Percentiles rank a stretch among this genome's conserved stretches.
Conservation (phyloP, 64 coral and sea anemone species). For the Pocillopora verrucosa region DNA sequence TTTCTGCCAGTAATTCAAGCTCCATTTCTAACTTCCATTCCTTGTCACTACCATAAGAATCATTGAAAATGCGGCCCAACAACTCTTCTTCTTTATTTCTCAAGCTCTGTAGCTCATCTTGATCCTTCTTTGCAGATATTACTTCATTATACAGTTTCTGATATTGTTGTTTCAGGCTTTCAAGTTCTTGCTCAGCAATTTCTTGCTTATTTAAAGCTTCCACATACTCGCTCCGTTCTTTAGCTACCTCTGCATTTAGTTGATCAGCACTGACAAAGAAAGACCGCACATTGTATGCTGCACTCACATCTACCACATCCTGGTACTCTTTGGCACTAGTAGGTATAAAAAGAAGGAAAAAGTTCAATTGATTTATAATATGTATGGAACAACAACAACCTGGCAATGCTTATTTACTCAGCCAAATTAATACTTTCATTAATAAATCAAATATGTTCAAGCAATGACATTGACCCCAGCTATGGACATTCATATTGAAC, state of each 20-base stretch:
- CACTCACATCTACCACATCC: constrained; percentile 64
- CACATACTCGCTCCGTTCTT: constrained; percentile 83
- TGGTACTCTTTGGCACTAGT: constrained; percentile 88
- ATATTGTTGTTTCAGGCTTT: constrained; percentile 72
- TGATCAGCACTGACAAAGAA: constrained; percentile 77
- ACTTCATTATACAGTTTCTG: constrained; percentile 75
- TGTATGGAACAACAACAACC: too few species aligned
- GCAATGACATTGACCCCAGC: too few species aligned
- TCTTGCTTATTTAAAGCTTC: constrained; percentile 93
- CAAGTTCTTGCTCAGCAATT: constrained; percentile 82
- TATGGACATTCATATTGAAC: too few species aligned
- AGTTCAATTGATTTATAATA: too few species aligned
- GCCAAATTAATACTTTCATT: too few species aligned
- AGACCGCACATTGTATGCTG: constrained; percentile 67
- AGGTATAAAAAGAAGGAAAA: neutral
- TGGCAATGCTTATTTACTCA: too few species aligned
- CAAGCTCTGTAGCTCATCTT: constrained; percentile 50
- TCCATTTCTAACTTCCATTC: constrained; percentile 90
- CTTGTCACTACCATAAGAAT: constrained; percentile 85
- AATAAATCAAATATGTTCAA: too few species aligned
- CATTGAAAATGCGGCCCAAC: constrained; percentile 84
- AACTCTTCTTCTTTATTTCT: constrained; percentile 60
- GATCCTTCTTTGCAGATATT: constrained; percentile 39
- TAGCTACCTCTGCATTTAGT: constrained; percentile 58
- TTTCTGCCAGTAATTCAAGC: constrained; percentile 67